A percentile compares a stretch with the other conserved stretches of the same genome.
Conservation (phyloP, 2,888 invertebrate species). For the Julus scandinavius region DNA sequence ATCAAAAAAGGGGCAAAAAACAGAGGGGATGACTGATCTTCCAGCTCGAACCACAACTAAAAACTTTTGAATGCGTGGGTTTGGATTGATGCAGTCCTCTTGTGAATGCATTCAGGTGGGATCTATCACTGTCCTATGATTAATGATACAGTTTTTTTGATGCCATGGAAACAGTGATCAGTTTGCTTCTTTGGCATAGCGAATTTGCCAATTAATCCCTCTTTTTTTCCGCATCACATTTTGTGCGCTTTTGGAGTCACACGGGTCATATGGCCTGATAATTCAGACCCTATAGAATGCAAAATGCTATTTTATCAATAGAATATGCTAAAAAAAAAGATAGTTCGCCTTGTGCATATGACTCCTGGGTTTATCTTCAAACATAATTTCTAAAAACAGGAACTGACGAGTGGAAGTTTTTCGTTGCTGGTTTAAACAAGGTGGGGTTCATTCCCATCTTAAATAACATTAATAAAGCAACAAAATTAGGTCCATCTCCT, state of each 20-base stretch:
- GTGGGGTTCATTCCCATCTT: too few species aligned
- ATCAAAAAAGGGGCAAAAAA: conserved; percentile 28
- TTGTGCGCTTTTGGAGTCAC: not conserved
- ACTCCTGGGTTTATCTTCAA: too few species aligned
- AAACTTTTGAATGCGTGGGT: not conserved
- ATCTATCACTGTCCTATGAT: conserved; percentile 42
- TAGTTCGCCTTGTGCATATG: too few species aligned
- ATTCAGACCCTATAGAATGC: not conserved
- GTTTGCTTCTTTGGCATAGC: conserved; percentile 24
- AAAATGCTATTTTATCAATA: too few species aligned
- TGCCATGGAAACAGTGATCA: not conserved
- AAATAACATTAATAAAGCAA: too few species aligned
- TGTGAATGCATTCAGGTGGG: conserved; percentile 35
- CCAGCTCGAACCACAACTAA: conserved; percentile 12
- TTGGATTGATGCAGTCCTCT: conserved; percentile 34
- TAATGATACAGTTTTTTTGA: not conserved
- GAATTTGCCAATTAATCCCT: conserved; percentile 9
- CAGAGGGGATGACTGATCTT: conserved; percentile 7
- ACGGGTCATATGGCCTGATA: not conserved
- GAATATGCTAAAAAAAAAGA: too few species aligned
- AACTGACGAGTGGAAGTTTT: too few species aligned
- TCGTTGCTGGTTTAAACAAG: too few species aligned
- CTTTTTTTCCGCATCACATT: not conserved
- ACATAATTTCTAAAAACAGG: too few species aligned
- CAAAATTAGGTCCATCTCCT: too few species aligned